phyloP scores from a whole-genome alignment of 2,888 invertebrate species.

The Sinotaia quadrata region DNA sequence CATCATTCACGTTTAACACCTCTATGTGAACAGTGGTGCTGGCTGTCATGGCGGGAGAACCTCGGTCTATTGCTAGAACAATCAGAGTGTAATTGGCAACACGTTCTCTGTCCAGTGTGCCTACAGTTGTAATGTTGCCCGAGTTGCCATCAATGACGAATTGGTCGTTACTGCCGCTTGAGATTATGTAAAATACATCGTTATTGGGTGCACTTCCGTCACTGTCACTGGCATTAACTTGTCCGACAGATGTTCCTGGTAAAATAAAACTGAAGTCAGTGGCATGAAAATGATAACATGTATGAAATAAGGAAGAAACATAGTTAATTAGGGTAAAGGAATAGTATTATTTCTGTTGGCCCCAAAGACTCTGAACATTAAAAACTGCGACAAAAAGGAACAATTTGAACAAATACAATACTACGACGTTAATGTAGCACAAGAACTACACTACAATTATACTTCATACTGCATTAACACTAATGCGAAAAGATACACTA shows the following conservation, averaged over 20 bases:
- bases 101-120: constrained; percentile 89
- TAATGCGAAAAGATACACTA: too few species aligned
- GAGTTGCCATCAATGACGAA: constrained; percentile 90
- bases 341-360: too few species aligned
- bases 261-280: background rate
- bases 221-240: constrained; percentile 55
- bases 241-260: constrained; percentile 44
- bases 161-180: constrained; percentile 91
- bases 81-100: constrained; percentile 52
- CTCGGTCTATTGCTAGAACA: constrained; percentile 64
- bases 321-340: too few species aligned
- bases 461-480: too few species aligned
- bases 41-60: constrained; percentile 36
- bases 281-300: background rate
- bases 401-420: too few species aligned
- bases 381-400: too few species aligned
- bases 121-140: constrained; percentile 87
- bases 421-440: too few species aligned
- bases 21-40: constrained; percentile 75
- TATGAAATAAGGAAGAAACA: too few species aligned
- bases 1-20: constrained; percentile 93
- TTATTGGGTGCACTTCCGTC: constrained; percentile 80
- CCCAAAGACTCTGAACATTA: too few species aligned
- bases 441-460: too few species aligned
- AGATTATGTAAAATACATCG: constrained; percentile 89